Evolutionary conservation across 2,888 invertebrate species (phyloP), one percentile per base, ranked within the genome.

Genomic region (Seira musarum): DNA sequence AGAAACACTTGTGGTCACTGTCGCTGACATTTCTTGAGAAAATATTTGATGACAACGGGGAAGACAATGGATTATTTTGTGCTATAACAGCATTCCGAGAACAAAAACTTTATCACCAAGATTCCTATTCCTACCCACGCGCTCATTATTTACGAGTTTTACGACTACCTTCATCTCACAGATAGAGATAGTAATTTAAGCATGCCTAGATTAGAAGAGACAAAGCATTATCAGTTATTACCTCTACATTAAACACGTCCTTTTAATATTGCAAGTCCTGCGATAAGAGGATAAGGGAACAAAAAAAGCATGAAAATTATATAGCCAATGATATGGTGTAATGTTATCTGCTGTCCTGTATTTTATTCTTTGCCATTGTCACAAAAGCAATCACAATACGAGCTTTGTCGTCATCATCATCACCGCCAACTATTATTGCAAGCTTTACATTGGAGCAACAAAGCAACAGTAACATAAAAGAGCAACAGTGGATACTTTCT

Each of bases 401-500:
- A 49, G 49, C 49, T 2, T n/a, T n/a, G 8, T 2, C 30, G 8
- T 30, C 30, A 49, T 49, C 49, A 49, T 49, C 49, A 13, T 49
- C 2, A 49, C 49, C 5, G 40, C 40, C 49, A 49, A 30, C 30
- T 30, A 30, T 30, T 30, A 30, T 30, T 49, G 40, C 40, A 40
- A 40, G n/a, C n/a, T n/a, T 8, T 8, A 40, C 13, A 49, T n/a
- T 49, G 49, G 49, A 49, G 49, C 49, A 49, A n/a, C n/a, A n/a
- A n/a, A n/a, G 49, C 49, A 49, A 49, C 49, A 49, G 49, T 49
- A 49, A 49, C 49, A 49, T n/a, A 49, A 49, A 40, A 49, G 19
- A 35, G 57, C 53, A 68, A 68, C 17, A 68, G 53, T 30, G 53
- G 19, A n/a, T 30, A 46, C 22, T 57, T 63, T 46, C 46, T 30